Base-by-base conservation (phyloP, 2,888 invertebrate genomes). In the Acutogordius australiensis region DNA sequence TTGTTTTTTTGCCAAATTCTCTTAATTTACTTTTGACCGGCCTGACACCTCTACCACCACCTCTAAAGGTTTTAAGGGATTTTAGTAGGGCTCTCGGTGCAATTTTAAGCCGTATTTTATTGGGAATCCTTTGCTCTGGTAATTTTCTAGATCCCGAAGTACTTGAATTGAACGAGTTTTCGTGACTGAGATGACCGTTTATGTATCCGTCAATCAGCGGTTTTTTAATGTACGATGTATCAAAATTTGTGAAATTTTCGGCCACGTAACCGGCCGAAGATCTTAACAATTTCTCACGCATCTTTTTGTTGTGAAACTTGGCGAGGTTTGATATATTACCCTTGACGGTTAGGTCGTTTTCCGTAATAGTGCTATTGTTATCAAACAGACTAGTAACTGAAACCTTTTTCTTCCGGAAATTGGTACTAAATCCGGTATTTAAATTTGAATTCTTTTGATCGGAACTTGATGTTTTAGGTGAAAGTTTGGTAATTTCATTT, bases 361-460 rank as follows among this genome's bases (percentile, higher is more conserved):
- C 51, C n/a, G 13, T 51, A 21, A 51, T n/a, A n/a, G 51, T 51
- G 51, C 51, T 51, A 51, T 51, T 51, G 26, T 51, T 51, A 23
- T 51, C 51, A 4, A n/a, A n/a, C n/a, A n/a, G n/a, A n/a, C n/a
- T n/a, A n/a, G n/a, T 23, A 4, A 26, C 51, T n/a, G 51, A 51
- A n/a, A 51, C 23, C 23, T 51, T 51, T 23, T 51, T 51, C 23
- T 23, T 51, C 13, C 51, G 8, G 8, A n/a, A n/a, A n/a, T n/a
- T n/a, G n/a, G n/a, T n/a, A n/a, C n/a, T n/a, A 37, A n/a, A 37
- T 13, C n/a, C 44, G 44, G 44, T 8, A 37, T 37, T 37, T 37
- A 37, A 37, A n/a, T n/a, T 37, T 4, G 8, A n/a, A 51, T 51
- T 51, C 8, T 23, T 37, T 37, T 37, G 44, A n/a, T 37, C 44